These are phyloP conservation scores for Danaus plexippus DNA, from an alignment of 1,140 invertebrate genomes.

Conservation along the genomic window DNA sequence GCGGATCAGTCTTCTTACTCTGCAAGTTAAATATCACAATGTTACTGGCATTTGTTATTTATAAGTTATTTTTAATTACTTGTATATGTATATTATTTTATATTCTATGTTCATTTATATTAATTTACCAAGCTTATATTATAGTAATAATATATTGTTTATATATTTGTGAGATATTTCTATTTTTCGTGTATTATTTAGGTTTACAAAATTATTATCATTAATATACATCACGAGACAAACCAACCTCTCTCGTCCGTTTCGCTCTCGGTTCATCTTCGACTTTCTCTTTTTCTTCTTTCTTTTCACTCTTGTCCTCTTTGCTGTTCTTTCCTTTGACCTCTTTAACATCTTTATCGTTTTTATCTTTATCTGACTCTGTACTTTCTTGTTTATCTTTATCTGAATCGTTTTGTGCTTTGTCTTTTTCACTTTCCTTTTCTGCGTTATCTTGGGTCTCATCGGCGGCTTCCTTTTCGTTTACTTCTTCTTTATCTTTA, in stretches of 20 bases:
- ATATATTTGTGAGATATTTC: too few species aligned
- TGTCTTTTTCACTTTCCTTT: slow-evolving; percentile 12
- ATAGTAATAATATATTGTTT: slow-evolving; percentile 11
- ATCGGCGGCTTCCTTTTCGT: slow-evolving; percentile 8
- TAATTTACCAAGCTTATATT: slow-evolving; percentile 2
- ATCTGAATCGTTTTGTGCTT: slow-evolving; percentile 9
- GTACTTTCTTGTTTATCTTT: slow-evolving; percentile 13
- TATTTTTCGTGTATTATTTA: too few species aligned
- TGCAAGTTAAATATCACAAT: slow-evolving; percentile 29
- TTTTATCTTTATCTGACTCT: slow-evolving; percentile 12
- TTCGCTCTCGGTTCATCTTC: slow-evolving; percentile 55
- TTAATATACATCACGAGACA: too few species aligned
- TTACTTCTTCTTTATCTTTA: slow-evolving; percentile 9
- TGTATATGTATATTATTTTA: slow-evolving; percentile 2
- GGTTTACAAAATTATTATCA: too few species aligned
- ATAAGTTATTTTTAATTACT: too few species aligned
- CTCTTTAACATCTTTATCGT: slow-evolving; percentile 16
- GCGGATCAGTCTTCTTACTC: slow-evolving; percentile 60
- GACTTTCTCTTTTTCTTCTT: slow-evolving; percentile 25
- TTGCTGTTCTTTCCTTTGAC: slow-evolving; percentile 13
- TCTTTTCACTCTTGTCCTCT: slow-evolving; percentile 21
- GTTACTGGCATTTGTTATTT: too few species aligned
- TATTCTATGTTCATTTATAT: background rate
- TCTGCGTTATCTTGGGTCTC: slow-evolving; percentile 12
- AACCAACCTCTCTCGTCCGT: slow-evolving; percentile 50